Base-by-base conservation (phyloP, 2,888 invertebrate genomes). In the Netelia inedita region DNA sequence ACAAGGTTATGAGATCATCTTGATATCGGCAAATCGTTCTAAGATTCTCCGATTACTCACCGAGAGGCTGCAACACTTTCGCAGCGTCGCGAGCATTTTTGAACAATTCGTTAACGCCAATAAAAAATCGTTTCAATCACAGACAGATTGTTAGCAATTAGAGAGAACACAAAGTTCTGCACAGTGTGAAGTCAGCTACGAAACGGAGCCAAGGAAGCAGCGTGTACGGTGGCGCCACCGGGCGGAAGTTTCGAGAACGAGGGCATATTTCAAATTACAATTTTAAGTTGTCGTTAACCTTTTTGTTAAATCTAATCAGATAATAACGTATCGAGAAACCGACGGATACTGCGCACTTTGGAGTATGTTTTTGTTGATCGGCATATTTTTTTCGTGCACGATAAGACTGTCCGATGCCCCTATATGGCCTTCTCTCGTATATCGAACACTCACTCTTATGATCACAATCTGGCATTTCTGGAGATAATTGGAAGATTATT, bases 61-160 rank as follows among this genome's bases (percentile, higher is more conserved):
- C 85, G 88, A 82, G 75, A 90, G 87, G 81, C 86, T 89, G 55
- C 88, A 88, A 74, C 87, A 83, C 82, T 86, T 90, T 79, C 88
- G 83, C 73, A 91, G 79, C 61, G 89, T 87, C 78, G 86, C 85
- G 41, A 88, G 79, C 88, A 88, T 88, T 59, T 50, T 82, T 23
- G 9, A 63, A 65, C 63, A 41, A 79, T 72, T 65, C 55, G 16
- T 43, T 35, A 9, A 82, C 53, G 74, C 55, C 53, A 69, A 76
- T 75, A 16, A 68, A 61, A 66, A 65, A 61, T 14, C 1, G 41
- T 69, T 57, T 65, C 55, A 1, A 21, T 16, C 10, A 41, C 35
- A 16, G 68, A 23, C 35, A 75, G 43, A 81, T 66, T 43, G 68
- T 71, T 63, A 53, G 61, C 74, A 82, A 82, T 71, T 71, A 19